These are phyloP conservation scores for Danio aesculapii DNA, from an alignment of 2,797 vertebrate species.

Conservation along the genomic window DNA sequence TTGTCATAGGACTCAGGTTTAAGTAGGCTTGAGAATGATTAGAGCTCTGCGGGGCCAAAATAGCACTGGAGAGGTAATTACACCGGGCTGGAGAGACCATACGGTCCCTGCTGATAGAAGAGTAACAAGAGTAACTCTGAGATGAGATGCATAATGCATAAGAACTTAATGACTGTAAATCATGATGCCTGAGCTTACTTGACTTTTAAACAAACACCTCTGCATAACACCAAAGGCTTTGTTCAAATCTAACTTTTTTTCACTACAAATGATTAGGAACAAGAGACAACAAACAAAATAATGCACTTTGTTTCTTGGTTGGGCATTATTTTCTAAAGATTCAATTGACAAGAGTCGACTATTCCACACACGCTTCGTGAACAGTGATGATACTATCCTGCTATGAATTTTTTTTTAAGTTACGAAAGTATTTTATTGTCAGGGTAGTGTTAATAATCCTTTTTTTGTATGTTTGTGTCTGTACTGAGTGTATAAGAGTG, in stretches of 20 bases:
- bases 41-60: constrained; percentile 56
- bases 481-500: no score
- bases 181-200: constrained; percentile 56
- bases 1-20: constrained; percentile 15
- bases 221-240: constrained; percentile 21
- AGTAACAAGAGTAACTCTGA: constrained; percentile 52
- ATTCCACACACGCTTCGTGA: no score
- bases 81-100: constrained; percentile 63
- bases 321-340: no score
- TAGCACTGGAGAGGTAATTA: constrained; percentile 69
- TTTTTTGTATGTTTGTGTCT: no score
- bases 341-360: no score
- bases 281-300: no score
- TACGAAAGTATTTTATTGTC: no score
- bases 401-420: no score
- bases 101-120: constrained; percentile 67
- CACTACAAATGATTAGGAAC: not conserved
- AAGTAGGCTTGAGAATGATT: constrained; percentile 54
- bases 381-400: no score
- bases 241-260: constrained; percentile 44
- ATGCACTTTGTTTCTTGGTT: no score
- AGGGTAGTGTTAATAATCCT: no score
- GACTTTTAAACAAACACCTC: constrained; percentile 57
- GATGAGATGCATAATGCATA: constrained; percentile 76
- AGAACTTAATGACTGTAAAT: constrained; percentile 68